These are phyloP conservation scores for Drosophila arizonae DNA, from an alignment of 1,140 invertebrate species.

Conservation along the genomic window DNA sequence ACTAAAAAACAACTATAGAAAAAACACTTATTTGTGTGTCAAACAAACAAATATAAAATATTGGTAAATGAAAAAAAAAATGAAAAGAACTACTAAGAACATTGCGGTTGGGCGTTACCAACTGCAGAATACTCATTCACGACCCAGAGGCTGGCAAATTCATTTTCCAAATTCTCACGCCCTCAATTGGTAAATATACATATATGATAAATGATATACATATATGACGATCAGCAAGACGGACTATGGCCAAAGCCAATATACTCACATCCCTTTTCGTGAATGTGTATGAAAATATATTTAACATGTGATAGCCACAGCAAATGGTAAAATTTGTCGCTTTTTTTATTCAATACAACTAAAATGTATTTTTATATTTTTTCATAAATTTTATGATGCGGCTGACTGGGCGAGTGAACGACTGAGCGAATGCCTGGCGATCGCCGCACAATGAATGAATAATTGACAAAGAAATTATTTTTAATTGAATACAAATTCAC, in stretches of 20 bases:
- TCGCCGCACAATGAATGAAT: constrained; percentile 42
- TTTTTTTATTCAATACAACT: constrained; percentile 19
- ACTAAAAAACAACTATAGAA: background rate
- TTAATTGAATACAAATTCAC: constrained; percentile 60
- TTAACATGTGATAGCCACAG: constrained; percentile 15
- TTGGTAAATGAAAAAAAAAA: background rate
- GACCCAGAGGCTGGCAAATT: no score
- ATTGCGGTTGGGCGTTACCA: no score
- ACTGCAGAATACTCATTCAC: no score
- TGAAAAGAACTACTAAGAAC: background rate
- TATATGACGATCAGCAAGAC: no score
- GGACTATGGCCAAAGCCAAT: no score
- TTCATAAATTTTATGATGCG: constrained; percentile 40
- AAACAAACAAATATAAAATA: constrained; percentile 24
- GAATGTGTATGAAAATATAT: constrained; percentile 4
- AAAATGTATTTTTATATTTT: constrained; percentile 36
- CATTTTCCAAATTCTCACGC: no score
- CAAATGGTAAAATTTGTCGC: background rate
- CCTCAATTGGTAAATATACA: no score
- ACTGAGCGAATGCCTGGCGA: constrained; percentile 21
- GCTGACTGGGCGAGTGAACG: constrained; percentile 23
- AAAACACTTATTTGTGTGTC: constrained; percentile 8
- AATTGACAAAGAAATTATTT: constrained; percentile 60
- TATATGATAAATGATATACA: no score
- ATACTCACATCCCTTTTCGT: no score